These are phyloP conservation scores for Ostrea edulis DNA, from an alignment of 1,140 invertebrate species.

Conservation along the genomic window DNA sequence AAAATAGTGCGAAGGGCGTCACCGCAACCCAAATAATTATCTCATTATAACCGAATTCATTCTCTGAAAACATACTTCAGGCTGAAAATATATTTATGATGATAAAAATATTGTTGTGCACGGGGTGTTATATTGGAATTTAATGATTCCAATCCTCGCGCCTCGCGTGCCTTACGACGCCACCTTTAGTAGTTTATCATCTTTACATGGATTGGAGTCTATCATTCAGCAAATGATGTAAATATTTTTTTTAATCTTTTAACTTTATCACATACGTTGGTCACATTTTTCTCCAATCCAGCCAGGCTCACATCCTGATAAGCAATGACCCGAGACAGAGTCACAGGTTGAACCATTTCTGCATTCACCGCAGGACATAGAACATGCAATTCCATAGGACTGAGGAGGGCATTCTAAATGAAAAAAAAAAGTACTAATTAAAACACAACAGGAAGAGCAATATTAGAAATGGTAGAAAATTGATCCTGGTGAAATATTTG, in stretches of 20 bases:
- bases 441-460: neutral
- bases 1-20: neutral
- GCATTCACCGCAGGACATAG: slow-evolving; percentile 64
- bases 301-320: slow-evolving; percentile 60
- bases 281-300: slow-evolving; percentile 63
- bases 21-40: neutral
- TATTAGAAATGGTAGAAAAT: neutral
- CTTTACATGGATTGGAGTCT: neutral
- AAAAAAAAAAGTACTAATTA: neutral
- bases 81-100: neutral
- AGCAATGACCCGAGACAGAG: slow-evolving; percentile 62
- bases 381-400: slow-evolving; percentile 65
- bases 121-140: slow-evolving; percentile 10
- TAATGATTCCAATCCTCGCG: slow-evolving; percentile 10
- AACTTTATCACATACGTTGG: slow-evolving; percentile 55
- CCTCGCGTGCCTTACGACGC: neutral
- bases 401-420: slow-evolving; percentile 62
- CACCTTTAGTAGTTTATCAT: neutral
- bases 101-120: slow-evolving; percentile 5
- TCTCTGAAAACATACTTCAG: neutral
- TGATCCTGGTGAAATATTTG: neutral
- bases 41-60: slow-evolving; percentile 32
- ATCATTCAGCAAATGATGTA: neutral
- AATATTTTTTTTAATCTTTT: neutral
- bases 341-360: slow-evolving; percentile 56